These are phyloP conservation scores for Australoheros scitulus DNA, from an alignment of 2,113 vertebrate genomes.

Conservation along the genomic window DNA sequence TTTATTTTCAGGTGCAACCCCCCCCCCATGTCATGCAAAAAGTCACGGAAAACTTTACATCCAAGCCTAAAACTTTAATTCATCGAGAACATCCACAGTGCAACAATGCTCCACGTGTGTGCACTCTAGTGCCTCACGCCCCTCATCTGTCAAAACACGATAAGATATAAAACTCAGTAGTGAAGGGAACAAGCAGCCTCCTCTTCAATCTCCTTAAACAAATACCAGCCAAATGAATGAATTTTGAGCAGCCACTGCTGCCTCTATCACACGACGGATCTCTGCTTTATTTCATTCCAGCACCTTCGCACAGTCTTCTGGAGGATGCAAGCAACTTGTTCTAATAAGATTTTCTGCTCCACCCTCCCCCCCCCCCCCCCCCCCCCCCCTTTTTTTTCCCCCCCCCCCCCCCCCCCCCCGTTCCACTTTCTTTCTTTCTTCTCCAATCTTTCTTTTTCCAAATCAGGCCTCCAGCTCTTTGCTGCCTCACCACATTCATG, in stretches of 20 bases:
- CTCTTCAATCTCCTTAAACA: constrained; percentile 80
- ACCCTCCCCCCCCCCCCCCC: not conserved
- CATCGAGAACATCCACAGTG: constrained; percentile 27
- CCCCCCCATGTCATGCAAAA: not conserved
- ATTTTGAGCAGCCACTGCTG: constrained; percentile 72
- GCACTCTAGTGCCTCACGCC: constrained; percentile 49
- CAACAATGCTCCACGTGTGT: constrained; percentile 50
- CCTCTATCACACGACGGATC: constrained; percentile 68
- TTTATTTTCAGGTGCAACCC: not conserved
- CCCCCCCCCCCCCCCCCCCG: not conserved
- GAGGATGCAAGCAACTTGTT: constrained; percentile 61
- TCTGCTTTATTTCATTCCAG: constrained; percentile 66
- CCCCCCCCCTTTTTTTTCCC: not conserved
- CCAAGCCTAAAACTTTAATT: constrained; percentile 38
- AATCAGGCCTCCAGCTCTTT: constrained; percentile 12
- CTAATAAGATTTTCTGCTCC: constrained; percentile 57
- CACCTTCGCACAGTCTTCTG: constrained; percentile 47
- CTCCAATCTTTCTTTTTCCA: constrained; percentile 12
- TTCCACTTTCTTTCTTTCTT: constrained; percentile 13
- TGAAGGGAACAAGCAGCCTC: constrained; percentile 67
- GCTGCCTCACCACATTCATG: constrained; percentile 18
- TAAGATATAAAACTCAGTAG: constrained; percentile 74
- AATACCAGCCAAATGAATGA: constrained; percentile 80
- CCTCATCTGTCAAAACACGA: constrained; percentile 75
- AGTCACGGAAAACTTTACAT: constrained; percentile 38